A percentile compares a stretch with the other conserved stretches of the same genome.
Conservation (phyloP, 2,797 vertebrate genomes). For the Rhyacichthys aspro region DNA sequence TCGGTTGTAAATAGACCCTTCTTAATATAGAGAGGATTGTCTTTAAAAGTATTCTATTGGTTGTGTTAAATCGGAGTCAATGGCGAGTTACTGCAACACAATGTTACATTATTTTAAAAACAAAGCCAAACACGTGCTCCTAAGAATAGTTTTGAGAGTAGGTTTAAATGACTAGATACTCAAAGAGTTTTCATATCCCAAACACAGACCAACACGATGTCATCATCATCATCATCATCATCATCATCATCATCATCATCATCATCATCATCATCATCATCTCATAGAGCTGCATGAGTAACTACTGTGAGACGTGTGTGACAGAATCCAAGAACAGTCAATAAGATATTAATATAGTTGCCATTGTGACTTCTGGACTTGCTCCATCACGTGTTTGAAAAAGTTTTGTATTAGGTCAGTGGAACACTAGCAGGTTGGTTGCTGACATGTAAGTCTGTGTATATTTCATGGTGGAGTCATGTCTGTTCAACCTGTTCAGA, state of each 20-base stretch:
- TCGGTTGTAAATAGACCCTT: slow-evolving; percentile 50
- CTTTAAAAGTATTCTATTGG: slow-evolving; percentile 26
- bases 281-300: slow-evolving; percentile 48
- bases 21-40: slow-evolving; percentile 30
- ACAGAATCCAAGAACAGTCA: slow-evolving; percentile 40
- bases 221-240: no score
- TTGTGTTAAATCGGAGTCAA: slow-evolving; percentile 24
- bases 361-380: slow-evolving; percentile 58
- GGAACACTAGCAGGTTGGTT: slow-evolving; percentile 41
- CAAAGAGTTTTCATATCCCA: not conserved
- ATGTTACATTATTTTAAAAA: slow-evolving; percentile 13
- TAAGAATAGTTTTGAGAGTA: no score
- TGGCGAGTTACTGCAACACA: slow-evolving; percentile 4
- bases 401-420: slow-evolving; percentile 52
- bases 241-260: no score
- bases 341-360: slow-evolving; percentile 48
- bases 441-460: slow-evolving; percentile 59
- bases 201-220: slow-evolving; percentile 1
- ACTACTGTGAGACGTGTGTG: slow-evolving; percentile 39
- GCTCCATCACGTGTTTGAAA: slow-evolving; percentile 46
- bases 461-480: slow-evolving; percentile 60
- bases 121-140: no score
- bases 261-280: no score
- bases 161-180: no score
- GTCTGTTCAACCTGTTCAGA: slow-evolving; percentile 60